A percentile compares a stretch with the other conserved stretches of the same genome.
Conservation (phyloP, 2,113 vertebrate genomes). For the Rhinichthys klamathensis region DNA sequence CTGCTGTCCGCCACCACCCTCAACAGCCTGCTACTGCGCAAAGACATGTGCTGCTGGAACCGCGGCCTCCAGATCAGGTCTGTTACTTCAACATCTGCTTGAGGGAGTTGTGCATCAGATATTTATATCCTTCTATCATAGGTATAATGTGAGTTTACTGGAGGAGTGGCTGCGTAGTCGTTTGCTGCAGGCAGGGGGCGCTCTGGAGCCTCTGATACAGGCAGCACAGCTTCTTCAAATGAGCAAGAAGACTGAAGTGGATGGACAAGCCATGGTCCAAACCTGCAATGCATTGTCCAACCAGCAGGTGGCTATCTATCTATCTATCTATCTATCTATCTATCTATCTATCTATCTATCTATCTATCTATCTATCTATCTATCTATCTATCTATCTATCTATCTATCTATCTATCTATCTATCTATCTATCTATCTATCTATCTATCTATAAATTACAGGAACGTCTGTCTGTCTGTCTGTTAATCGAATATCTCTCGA, state of each 20-base stretch:
- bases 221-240: slow-evolving; percentile 81
- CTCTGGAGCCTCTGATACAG: slow-evolving; percentile 81
- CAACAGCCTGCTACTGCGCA: slow-evolving; percentile 81
- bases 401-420: too few relatives aligned
- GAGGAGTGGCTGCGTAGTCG: slow-evolving; percentile 80
- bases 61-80: slow-evolving; percentile 81
- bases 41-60: slow-evolving; percentile 80
- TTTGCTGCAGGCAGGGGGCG: slow-evolving; percentile 73
- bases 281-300: slow-evolving; percentile 77
- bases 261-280: slow-evolving; percentile 72
- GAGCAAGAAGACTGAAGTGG: slow-evolving; percentile 74
- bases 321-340: too few relatives aligned
- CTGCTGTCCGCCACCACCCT: slow-evolving; percentile 70
- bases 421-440: too few relatives aligned
- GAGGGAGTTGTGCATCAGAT: too few relatives aligned
- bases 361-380: too few relatives aligned
- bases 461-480: too few relatives aligned
- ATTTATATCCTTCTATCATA: slow-evolving; percentile 39
- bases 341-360: too few relatives aligned
- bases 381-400: too few relatives aligned
- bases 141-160: slow-evolving; percentile 80
- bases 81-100: neutral
- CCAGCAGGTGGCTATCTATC: slow-evolving; percentile 72
- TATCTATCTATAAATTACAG: too few relatives aligned
- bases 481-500: too few relatives aligned